Percentiles rank a stretch among this genome's conserved stretches.
phyloP scores from a whole-genome alignment of 2,888 invertebrate species.

The Pasiphila rectangulata region DNA sequence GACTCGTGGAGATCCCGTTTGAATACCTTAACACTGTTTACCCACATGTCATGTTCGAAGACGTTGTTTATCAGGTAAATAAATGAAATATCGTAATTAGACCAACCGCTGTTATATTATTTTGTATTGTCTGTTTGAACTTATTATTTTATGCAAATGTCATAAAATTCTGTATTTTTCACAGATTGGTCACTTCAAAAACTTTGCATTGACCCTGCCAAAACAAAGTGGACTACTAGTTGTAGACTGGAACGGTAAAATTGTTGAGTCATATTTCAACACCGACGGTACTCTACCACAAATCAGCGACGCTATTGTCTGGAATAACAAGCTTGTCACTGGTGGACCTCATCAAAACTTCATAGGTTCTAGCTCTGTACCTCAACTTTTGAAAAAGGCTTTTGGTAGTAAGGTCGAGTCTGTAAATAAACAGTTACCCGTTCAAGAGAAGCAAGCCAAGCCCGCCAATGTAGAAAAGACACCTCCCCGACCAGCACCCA shows the following conservation, averaged over 20 bases:
- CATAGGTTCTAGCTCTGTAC: constrained; percentile 83
- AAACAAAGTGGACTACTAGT: constrained; percentile 82
- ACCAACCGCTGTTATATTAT: neutral
- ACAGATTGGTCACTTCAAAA: constrained; percentile 85
- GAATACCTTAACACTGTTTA: constrained; percentile 82
- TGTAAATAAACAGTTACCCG: constrained; percentile 36
- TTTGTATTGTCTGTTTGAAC: too few relatives aligned
- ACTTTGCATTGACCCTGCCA: constrained; percentile 55
- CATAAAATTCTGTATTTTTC: constrained; percentile 35
- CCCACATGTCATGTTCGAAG: constrained; percentile 84
- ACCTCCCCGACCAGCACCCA: constrained; percentile 15
- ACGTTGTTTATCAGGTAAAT: constrained; percentile 82
- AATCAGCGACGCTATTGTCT: constrained; percentile 85
- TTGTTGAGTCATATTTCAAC: constrained; percentile 85
- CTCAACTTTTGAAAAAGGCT: constrained; percentile 69
- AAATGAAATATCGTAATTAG: neutral
- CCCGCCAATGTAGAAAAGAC: too few relatives aligned
- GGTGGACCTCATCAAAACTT: constrained; percentile 85
- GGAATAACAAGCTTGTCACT: constrained; percentile 83
- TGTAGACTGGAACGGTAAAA: constrained; percentile 86
- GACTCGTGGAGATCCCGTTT: constrained; percentile 83
- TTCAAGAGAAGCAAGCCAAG: constrained; percentile 21
- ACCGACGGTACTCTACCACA: constrained; percentile 75
- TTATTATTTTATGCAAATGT: too few relatives aligned
- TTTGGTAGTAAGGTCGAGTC: constrained; percentile 39